These are phyloP conservation scores for Mastomys coucha DNA, from an alignment of 2,113 vertebrate genomes.

Conservation along the genomic window DNA sequence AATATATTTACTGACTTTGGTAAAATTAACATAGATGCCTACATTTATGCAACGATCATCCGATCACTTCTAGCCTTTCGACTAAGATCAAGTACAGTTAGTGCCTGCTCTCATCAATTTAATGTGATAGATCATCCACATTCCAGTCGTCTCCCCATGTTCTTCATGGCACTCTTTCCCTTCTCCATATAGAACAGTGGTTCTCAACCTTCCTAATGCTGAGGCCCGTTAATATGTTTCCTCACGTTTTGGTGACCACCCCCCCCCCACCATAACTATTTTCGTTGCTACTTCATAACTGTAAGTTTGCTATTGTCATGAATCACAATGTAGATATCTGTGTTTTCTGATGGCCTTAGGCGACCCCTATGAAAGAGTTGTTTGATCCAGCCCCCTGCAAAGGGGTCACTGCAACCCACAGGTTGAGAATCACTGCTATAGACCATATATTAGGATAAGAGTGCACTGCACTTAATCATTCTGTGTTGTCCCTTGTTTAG, in stretches of 20 bases:
- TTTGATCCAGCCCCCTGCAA: neutral
- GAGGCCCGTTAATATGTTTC: neutral
- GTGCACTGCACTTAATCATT: neutral
- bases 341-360: neutral
- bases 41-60: neutral
- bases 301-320: neutral
- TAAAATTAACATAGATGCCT: neutral
- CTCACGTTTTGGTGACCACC: neutral
- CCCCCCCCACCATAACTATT: neutral
- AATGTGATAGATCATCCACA: neutral
- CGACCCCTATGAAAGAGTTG: neutral
- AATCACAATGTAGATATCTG: neutral
- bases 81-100: neutral
- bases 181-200: neutral
- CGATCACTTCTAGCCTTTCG: neutral
- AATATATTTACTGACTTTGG: neutral
- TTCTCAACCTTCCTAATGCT: neutral
- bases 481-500: neutral
- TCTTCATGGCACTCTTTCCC: neutral
- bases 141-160: neutral
- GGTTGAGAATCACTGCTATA: neutral
- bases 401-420: neutral
- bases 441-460: neutral
- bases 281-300: neutral
- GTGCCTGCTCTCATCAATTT: neutral